Conservation (phyloP, 2,797 vertebrate species). For the Cyprinella venusta region DNA sequence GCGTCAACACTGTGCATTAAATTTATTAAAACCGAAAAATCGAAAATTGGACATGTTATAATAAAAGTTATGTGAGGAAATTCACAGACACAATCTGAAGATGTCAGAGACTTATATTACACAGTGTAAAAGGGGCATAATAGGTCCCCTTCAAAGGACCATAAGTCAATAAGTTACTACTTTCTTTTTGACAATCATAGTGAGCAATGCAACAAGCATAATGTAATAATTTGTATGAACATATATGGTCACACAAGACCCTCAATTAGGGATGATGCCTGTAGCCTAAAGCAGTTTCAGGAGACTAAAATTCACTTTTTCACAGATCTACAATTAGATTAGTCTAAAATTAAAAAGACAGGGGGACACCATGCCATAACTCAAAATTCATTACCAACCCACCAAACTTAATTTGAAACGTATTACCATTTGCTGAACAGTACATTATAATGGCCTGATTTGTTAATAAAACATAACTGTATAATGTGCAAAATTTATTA, state of each 20-base stretch:
- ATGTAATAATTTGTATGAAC: slow-evolving; percentile 79
- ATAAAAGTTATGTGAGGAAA: too few relatives aligned
- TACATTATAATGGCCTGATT: slow-evolving; percentile 66
- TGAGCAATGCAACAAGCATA: slow-evolving; percentile 72
- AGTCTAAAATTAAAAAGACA: slow-evolving; percentile 57
- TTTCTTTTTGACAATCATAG: slow-evolving; percentile 74
- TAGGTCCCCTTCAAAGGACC: slow-evolving; percentile 32
- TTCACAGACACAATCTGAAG: too few relatives aligned
- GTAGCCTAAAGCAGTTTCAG: slow-evolving; percentile 64
- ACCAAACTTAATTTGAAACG: slow-evolving; percentile 66
- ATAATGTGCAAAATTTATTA: slow-evolving; percentile 67
- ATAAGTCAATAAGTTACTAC: slow-evolving; percentile 73
- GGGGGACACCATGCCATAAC: slow-evolving; percentile 55
- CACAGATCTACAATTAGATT: slow-evolving; percentile 68
- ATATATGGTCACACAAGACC: slow-evolving; percentile 67
- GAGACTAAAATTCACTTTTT: slow-evolving; percentile 68
- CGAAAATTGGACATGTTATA: too few relatives aligned
- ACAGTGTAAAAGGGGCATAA: too few relatives aligned
- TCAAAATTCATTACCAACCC: slow-evolving; percentile 68
- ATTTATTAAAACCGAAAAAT: too few relatives aligned
- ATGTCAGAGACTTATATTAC: too few relatives aligned
- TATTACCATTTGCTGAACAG: slow-evolving; percentile 66
- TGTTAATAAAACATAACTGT: slow-evolving; percentile 71
- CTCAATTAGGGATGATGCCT: slow-evolving; percentile 69
- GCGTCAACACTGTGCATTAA: too few relatives aligned